Conservation (phyloP, 2,113 vertebrate species). For the human region GRCh38 chr7:109888501-109889000, state of each 20-base stretch:
- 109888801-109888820: background rate
- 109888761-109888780: rapidly evolving
- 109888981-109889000: background rate
- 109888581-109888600: background rate
- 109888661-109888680: background rate
- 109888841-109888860: background rate
- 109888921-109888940: background rate
- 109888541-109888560: background rate
- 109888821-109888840: background rate
- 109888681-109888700: background rate
- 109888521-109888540: background rate
- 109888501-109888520: background rate
- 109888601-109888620: background rate
- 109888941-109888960: background rate
- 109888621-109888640: background rate
- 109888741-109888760: background rate
- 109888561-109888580: background rate
- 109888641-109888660: background rate
- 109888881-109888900: background rate
- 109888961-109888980: background rate
- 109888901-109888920: background rate
- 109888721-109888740: background rate
- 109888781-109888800: background rate
- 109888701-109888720: background rate
- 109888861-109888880: background rate